These are phyloP conservation scores for Phalacrocorax brasilianus DNA, from an alignment of 2,113 vertebrate genomes.

Conservation along the genomic window DNA sequence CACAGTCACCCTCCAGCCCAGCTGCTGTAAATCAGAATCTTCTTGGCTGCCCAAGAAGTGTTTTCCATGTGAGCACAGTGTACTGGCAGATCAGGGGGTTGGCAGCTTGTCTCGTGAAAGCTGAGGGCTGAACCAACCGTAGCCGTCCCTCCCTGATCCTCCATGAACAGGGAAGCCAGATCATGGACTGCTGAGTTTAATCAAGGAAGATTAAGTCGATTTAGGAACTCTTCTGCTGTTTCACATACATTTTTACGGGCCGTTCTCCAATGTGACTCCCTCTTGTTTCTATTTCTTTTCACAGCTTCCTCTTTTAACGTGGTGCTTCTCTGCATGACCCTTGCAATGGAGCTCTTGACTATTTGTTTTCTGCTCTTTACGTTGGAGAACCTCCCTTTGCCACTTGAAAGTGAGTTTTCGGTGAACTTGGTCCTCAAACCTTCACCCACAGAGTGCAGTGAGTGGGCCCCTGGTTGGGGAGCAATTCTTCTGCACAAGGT, in stretches of 20 bases:
- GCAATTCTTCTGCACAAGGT: not conserved
- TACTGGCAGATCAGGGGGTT: constrained; percentile 16
- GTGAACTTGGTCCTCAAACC: not conserved
- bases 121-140: not conserved
- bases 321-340: constrained; percentile 77
- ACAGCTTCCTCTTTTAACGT: constrained; percentile 81
- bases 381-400: constrained; percentile 74
- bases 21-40: constrained; percentile 42
- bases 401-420: constrained; percentile 79
- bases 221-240: not conserved
- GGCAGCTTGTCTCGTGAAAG: not conserved
- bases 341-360: constrained; percentile 80
- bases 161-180: not conserved
- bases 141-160: not conserved
- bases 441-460: not conserved
- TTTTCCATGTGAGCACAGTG: constrained; percentile 54
- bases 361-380: constrained; percentile 87
- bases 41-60: not conserved
- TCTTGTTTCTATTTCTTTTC: not conserved
- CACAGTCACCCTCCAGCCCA: constrained; percentile 11
- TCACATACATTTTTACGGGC: not conserved
- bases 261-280: not conserved
- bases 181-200: not conserved
- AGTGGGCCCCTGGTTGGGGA: not conserved
- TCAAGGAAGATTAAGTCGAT: not conserved